Conservation (phyloP, 2,888 invertebrate genomes). For the Orthosia incerta region DNA sequence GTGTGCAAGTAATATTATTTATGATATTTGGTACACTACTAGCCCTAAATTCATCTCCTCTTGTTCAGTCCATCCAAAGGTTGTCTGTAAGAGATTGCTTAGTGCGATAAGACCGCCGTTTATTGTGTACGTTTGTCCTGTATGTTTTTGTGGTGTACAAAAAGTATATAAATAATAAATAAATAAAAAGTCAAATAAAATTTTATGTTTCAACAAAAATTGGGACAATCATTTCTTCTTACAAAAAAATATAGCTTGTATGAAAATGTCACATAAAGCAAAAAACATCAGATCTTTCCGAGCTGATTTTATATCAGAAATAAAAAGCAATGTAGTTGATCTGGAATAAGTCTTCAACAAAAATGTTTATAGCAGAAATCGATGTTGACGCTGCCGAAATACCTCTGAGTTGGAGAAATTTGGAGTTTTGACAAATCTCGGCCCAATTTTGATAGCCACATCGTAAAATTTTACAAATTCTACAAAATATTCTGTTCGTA, state of each 20-base stretch:
- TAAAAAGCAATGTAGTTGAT: background rate
- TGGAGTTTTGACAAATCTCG: constrained; percentile 4
- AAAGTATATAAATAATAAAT: too few species aligned
- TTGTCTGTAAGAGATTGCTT: too few species aligned
- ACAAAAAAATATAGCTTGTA: background rate
- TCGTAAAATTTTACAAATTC: constrained; percentile 31
- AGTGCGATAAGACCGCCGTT: too few species aligned
- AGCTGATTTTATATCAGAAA: background rate
- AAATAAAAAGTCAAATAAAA: too few species aligned
- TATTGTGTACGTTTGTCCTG: too few species aligned
- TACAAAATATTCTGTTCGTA: background rate
- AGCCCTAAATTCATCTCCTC: too few species aligned
- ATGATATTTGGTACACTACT: too few species aligned
- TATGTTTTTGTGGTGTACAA: too few species aligned
- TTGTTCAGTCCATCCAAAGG: too few species aligned
- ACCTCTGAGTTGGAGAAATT: background rate
- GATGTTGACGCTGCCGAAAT: background rate
- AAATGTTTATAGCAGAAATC: constrained; percentile 21
- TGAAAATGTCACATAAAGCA: background rate
- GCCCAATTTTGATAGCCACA: background rate
- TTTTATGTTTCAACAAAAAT: too few species aligned
- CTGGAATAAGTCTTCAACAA: background rate
- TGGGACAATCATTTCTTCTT: too few species aligned
- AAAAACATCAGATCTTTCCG: background rate
- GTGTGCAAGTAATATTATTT: too few species aligned